A percentile compares a stretch with the other conserved stretches of the same genome.
Evolutionary conservation across 2,888 invertebrate genomes (phyloP).

Genomic region (Cryptocheilus praepositus): DNA sequence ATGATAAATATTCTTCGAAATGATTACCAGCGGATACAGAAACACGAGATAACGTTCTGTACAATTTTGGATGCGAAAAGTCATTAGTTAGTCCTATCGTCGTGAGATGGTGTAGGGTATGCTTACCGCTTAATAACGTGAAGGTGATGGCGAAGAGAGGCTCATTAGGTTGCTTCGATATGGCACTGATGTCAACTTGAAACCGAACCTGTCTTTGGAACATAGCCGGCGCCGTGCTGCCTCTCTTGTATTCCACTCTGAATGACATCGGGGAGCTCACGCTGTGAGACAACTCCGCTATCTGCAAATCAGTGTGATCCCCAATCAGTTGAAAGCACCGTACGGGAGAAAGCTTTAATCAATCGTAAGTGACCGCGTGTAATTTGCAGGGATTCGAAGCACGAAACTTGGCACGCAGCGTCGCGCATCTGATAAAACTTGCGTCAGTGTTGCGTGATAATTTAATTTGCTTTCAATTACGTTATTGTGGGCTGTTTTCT

Average conservation of each 20-base stretch:
- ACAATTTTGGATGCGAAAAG: too few relatives aligned
- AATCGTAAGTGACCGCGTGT: constrained; percentile 7
- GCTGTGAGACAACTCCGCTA: constrained; percentile 96
- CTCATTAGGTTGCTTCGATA: constrained; percentile 87
- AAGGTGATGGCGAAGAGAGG: constrained; percentile 95
- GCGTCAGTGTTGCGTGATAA: too few relatives aligned
- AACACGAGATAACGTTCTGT: too few relatives aligned
- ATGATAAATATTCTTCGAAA: too few relatives aligned
- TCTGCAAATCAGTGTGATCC: constrained; percentile 74
- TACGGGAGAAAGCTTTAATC: neutral
- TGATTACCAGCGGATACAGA: too few relatives aligned
- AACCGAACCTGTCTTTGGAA: constrained; percentile 97
- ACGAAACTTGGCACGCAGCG: neutral
- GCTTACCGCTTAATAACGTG: constrained; percentile 91
- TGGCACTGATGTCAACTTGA: constrained; percentile 92
- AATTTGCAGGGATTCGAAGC: neutral
- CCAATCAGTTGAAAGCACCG: neutral
- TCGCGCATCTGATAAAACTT: neutral
- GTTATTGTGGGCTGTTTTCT: neutral
- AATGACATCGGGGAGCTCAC: constrained; percentile 99
- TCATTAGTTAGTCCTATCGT: too few relatives aligned
- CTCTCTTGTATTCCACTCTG: constrained; percentile 97
- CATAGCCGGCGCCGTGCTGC: constrained; percentile 95
- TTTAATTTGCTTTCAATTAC: neutral
- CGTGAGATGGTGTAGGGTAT: too few relatives aligned